These are phyloP conservation scores for Pionites leucogaster DNA, from an alignment of 2,113 vertebrate species.

Conservation along the genomic window DNA sequence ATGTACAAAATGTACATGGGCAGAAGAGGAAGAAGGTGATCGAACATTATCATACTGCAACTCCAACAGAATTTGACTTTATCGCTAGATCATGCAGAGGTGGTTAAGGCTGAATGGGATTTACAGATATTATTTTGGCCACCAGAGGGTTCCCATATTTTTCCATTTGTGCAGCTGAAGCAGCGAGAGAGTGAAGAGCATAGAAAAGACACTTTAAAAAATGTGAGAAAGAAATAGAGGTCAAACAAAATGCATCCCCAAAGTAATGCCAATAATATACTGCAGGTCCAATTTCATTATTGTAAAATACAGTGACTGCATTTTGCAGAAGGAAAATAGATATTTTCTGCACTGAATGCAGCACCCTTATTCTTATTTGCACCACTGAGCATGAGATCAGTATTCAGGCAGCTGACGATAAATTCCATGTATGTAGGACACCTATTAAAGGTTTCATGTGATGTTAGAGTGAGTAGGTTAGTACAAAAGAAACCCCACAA, in stretches of 20 bases:
- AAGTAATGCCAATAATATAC: not conserved
- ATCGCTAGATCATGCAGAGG: not conserved
- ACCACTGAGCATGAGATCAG: not conserved
- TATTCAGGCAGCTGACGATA: conserved; percentile 5
- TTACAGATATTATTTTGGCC: conserved; percentile 59
- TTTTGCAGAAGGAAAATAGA: not conserved
- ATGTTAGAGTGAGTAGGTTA: conserved; percentile 29
- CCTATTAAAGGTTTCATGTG: conserved; percentile 8
- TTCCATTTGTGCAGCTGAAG: not conserved
- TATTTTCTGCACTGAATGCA: not conserved
- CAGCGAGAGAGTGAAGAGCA: not conserved
- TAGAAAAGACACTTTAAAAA: not conserved
- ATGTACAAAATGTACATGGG: not conserved
- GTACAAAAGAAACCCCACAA: conserved; percentile 59
- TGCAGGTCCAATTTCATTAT: not conserved
- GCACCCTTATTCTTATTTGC: not conserved
- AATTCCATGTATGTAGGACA: not conserved
- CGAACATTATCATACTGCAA: not conserved
- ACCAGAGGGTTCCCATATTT: conserved; percentile 64
- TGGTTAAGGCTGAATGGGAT: conserved; percentile 22
- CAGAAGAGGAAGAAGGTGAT: not conserved
- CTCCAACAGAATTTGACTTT: not conserved
- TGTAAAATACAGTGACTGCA: not conserved
- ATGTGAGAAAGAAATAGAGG: not conserved
- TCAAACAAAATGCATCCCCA: not conserved